Percentiles rank a stretch among this genome's conserved stretches.
phyloP scores from a whole-genome alignment of 2,797 vertebrate genomes.

The Babyrousa celebensis region DNA sequence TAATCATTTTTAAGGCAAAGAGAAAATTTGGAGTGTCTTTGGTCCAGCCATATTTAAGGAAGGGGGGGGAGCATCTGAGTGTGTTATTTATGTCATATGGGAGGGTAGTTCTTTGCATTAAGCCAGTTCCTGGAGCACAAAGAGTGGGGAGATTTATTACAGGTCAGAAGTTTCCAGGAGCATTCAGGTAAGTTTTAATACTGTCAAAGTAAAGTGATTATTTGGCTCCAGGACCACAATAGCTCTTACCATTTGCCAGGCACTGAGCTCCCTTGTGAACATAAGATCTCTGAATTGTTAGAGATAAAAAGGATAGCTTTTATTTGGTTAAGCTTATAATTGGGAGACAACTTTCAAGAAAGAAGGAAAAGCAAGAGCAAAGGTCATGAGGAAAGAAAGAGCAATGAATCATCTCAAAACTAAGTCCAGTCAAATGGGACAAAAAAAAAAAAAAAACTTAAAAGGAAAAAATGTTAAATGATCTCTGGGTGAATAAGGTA shows the following conservation, averaged over 20 bases:
- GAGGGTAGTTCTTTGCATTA: neutral
- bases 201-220: neutral
- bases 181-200: conserved; percentile 38
- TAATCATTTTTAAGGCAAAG: conserved; percentile 43
- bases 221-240: neutral
- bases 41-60: neutral
- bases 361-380: neutral
- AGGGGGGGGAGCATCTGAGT: neutral
- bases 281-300: neutral
- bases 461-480: conserved; percentile 26
- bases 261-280: neutral
- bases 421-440: neutral
- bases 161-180: neutral
- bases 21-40: neutral
- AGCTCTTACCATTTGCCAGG: neutral
- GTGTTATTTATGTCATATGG: neutral
- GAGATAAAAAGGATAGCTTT: neutral
- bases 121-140: conserved; percentile 21
- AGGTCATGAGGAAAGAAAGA: neutral
- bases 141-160: neutral
- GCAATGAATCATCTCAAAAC: neutral
- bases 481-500: neutral
- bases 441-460: neutral
- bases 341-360: neutral
- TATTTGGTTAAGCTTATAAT: neutral